Evolutionary conservation across 1,140 invertebrate genomes (phyloP).

Genomic region (Medauroidea extradentata): DNA sequence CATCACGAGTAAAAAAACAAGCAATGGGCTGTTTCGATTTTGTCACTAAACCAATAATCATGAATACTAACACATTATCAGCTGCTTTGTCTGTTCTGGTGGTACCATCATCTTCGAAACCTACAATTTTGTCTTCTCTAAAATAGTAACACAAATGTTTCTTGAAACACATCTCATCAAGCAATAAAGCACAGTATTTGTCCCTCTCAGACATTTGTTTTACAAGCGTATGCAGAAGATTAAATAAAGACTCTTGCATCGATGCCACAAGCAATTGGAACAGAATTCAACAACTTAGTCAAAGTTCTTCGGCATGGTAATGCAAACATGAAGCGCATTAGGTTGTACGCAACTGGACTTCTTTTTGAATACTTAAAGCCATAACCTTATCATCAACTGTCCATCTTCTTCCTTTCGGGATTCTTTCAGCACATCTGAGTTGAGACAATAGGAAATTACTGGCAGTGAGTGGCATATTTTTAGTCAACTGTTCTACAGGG

Average conservation of each 20-base stretch:
- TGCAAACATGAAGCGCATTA: background rate
- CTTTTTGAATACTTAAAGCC: background rate
- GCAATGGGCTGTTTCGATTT: too few relatives aligned
- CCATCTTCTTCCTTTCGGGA: background rate
- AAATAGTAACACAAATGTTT: constrained; percentile 11
- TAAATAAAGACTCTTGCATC: background rate
- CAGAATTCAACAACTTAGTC: background rate
- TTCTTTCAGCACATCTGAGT: background rate
- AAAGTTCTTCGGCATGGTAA: background rate
- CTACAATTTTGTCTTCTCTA: too few relatives aligned
- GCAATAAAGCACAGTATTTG: constrained; percentile 12
- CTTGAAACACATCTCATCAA: constrained; percentile 21
- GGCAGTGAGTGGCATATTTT: too few relatives aligned
- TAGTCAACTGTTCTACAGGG: too few relatives aligned
- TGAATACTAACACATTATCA: too few relatives aligned
- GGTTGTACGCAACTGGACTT: background rate
- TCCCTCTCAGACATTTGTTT: background rate
- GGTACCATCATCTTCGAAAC: too few relatives aligned
- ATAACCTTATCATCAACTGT: background rate
- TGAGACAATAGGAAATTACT: background rate
- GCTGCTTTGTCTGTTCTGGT: too few relatives aligned
- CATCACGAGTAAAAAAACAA: too few relatives aligned
- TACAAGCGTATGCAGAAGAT: background rate
- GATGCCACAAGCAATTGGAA: background rate
- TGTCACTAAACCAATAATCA: too few relatives aligned